Conservation (phyloP, 1,140 invertebrate genomes). For the Planococcus citri region DNA sequence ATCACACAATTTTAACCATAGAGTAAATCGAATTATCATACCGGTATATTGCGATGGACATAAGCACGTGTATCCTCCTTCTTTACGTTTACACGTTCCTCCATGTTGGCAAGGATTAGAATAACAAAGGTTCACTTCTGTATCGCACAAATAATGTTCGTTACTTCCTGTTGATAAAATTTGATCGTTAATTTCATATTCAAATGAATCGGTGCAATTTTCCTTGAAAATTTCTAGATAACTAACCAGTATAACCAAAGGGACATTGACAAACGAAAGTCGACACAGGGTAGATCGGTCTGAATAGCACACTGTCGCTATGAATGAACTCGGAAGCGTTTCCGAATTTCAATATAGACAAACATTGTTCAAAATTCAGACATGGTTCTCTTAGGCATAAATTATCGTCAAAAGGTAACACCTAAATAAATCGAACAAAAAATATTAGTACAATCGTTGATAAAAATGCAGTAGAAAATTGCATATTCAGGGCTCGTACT, state of each 20-base stretch:
- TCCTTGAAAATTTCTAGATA: background rate
- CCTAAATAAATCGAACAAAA: conserved; percentile 36
- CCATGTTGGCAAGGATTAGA: conserved; percentile 86
- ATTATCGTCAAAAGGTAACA: conserved; percentile 93
- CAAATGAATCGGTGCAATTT: background rate
- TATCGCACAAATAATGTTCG: conserved; percentile 88
- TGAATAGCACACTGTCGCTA: conserved; percentile 81
- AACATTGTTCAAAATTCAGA: conserved; percentile 86
- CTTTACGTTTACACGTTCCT: conserved; percentile 71
- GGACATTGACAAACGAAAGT: conserved; percentile 87
- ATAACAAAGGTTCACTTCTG: conserved; percentile 94
- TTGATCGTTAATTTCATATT: conserved; percentile 16
- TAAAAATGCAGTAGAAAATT: background rate
- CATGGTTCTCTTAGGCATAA: conserved; percentile 92
- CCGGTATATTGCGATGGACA: conserved; percentile 69
- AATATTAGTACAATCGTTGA: background rate
- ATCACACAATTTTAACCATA: no score
- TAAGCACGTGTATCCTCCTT: conserved; percentile 85
- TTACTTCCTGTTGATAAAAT: conserved; percentile 49
- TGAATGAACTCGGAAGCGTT: conserved; percentile 85
- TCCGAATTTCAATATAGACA: conserved; percentile 83
- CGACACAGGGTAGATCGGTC: conserved; percentile 88
- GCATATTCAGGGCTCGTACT: no score
- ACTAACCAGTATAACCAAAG: conserved; percentile 56
- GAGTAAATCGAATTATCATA: conserved; percentile 2